Evolutionary conservation across 53 echinoderm and acorn worm species (phyloP).

Genomic region (Zoroaster sp.): DNA sequence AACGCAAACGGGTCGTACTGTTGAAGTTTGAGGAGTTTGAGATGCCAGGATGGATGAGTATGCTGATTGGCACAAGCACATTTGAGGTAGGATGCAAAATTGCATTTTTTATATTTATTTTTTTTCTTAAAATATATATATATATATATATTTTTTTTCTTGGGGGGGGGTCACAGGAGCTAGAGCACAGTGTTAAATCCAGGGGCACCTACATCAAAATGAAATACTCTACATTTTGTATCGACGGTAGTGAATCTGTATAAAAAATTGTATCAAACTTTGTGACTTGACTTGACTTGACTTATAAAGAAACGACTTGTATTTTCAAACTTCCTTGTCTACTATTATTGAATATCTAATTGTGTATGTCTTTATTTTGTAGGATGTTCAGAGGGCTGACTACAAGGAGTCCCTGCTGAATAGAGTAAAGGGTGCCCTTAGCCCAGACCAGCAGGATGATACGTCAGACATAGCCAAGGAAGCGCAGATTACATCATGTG

Average conservation of each 20-base stretch:
- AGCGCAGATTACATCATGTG: conserved; percentile 60
- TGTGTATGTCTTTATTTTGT: not conserved
- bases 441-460: conserved; percentile 67
- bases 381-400: conserved; percentile 79
- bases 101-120: too few relatives aligned
- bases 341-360: not conserved
- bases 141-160: too few relatives aligned
- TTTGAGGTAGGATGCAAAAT: conserved; percentile 75
- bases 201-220: too few relatives aligned
- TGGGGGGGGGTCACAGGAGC: too few relatives aligned
- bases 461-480: conserved; percentile 67
- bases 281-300: too few relatives aligned
- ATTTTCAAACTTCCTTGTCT: not conserved
- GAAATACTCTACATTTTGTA: too few relatives aligned
- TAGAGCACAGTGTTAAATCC: too few relatives aligned
- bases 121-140: not conserved
- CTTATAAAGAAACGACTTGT: too few relatives aligned
- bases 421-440: conserved; percentile 72
- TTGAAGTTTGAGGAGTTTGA: conserved; percentile 97
- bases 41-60: conserved; percentile 99
- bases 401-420: conserved; percentile 76
- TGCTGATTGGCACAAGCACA: conserved; percentile 93
- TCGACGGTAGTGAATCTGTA: too few relatives aligned
- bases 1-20: conserved; percentile 88
- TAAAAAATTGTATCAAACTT: too few relatives aligned